Conservation (phyloP, 2,888 invertebrate species). For the Actias luna region DNA sequence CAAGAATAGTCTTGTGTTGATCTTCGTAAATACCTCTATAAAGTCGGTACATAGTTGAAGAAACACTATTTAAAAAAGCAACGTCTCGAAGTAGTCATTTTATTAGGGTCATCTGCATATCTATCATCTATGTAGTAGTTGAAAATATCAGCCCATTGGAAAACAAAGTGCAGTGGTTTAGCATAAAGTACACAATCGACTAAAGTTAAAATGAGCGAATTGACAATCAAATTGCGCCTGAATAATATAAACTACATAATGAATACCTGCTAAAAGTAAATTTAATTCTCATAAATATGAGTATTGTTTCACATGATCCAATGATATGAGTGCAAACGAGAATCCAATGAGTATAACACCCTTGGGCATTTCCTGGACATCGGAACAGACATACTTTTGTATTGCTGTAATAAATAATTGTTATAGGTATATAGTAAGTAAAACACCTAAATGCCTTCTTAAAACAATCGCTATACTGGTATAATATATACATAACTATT, state of each 20-base stretch:
- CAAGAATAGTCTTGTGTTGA: neutral
- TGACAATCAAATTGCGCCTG: neutral
- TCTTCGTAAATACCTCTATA: neutral
- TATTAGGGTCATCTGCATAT: neutral
- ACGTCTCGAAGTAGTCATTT: neutral
- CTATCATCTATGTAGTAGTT: neutral
- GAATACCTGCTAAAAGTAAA: neutral
- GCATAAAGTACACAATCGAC: too few species aligned
- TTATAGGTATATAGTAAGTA: too few species aligned
- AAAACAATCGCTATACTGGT: too few species aligned
- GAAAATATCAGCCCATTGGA: neutral
- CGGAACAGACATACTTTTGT: slow-evolving; percentile 1
- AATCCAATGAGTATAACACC: neutral
- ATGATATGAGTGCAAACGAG: neutral
- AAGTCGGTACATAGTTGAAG: neutral
- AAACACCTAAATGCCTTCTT: too few species aligned
- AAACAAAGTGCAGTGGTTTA: too few species aligned
- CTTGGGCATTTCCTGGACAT: neutral
- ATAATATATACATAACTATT: too few species aligned
- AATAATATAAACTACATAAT: neutral
- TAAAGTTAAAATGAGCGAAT: neutral
- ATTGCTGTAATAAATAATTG: too few species aligned
- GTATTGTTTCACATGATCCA: neutral
- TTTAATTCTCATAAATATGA: neutral
- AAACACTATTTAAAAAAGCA: neutral